Evolutionary conservation across 2,797 vertebrate species (phyloP).

Genomic region (Pipistrellus nathusii): DNA sequence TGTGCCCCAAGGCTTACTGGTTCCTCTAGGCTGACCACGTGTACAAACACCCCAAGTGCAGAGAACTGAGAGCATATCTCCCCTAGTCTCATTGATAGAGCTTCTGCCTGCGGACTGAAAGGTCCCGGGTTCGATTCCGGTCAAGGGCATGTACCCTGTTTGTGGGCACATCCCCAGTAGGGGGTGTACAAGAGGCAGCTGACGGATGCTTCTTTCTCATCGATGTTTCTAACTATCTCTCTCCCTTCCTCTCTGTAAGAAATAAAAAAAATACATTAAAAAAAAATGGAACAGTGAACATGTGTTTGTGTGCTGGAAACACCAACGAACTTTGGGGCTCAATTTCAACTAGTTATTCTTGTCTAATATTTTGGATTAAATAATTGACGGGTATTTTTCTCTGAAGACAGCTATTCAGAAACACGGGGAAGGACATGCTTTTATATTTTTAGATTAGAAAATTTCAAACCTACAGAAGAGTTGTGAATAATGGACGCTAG

Average conservation of each 20-base stretch:
- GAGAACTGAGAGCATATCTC: neutral
- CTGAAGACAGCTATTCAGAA: neutral
- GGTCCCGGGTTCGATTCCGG: too few relatives aligned
- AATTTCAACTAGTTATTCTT: neutral
- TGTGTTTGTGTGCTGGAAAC: neutral
- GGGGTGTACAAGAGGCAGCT: too few relatives aligned
- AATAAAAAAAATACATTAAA: too few relatives aligned
- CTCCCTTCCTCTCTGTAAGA: too few relatives aligned
- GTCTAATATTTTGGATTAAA: slow-evolving; percentile 9
- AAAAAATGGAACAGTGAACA: neutral
- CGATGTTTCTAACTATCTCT: too few relatives aligned
- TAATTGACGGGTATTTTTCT: neutral
- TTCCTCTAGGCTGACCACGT: neutral
- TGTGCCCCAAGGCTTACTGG: neutral
- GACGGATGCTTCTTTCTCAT: too few relatives aligned
- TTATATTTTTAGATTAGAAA: neutral
- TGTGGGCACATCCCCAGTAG: too few relatives aligned
- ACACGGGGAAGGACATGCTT: neutral
- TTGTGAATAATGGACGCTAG: neutral
- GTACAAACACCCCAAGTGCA: neutral
- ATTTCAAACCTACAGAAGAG: neutral
- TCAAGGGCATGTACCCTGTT: too few relatives aligned
- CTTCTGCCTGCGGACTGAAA: too few relatives aligned
- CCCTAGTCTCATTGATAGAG: too few relatives aligned
- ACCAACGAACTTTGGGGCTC: neutral